phyloP scores from a whole-genome alignment of 1,140 invertebrate genomes.

The Ridgeia piscesae region DNA sequence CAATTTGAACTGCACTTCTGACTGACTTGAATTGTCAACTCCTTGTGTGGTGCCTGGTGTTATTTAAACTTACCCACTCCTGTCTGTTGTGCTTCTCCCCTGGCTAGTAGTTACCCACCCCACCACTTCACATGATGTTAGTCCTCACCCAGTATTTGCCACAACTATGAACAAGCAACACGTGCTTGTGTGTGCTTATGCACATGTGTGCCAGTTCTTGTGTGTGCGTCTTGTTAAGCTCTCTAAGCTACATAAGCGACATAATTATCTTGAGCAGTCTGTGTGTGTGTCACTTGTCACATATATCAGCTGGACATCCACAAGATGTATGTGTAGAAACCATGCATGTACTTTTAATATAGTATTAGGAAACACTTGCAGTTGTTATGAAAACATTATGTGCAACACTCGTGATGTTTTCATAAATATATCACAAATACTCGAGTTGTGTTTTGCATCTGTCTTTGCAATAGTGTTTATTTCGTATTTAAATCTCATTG shows the following conservation, averaged over 20 bases:
- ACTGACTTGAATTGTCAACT: background rate
- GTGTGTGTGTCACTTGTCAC: background rate
- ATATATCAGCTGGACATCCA: too few species aligned
- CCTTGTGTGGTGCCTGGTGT: background rate
- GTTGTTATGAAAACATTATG: too few species aligned
- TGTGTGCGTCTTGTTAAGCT: background rate
- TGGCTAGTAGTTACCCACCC: background rate
- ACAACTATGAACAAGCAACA: background rate
- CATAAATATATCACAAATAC: too few species aligned
- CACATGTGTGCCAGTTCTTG: background rate
- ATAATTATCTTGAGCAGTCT: background rate
- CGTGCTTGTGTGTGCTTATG: background rate
- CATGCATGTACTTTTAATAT: background rate
- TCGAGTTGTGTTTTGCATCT: too few species aligned
- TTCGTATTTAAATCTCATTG: too few species aligned
- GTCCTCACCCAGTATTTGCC: too few species aligned
- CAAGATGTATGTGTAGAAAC: background rate
- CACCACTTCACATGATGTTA: background rate
- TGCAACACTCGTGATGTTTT: too few species aligned
- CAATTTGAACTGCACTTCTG: background rate
- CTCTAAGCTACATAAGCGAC: background rate
- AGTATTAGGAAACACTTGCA: too few species aligned
- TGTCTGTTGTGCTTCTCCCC: background rate
- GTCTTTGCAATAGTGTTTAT: too few species aligned
- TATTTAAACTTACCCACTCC: background rate